phyloP scores from a whole-genome alignment of 2,888 invertebrate species.

The Apodemia duryi region DNA sequence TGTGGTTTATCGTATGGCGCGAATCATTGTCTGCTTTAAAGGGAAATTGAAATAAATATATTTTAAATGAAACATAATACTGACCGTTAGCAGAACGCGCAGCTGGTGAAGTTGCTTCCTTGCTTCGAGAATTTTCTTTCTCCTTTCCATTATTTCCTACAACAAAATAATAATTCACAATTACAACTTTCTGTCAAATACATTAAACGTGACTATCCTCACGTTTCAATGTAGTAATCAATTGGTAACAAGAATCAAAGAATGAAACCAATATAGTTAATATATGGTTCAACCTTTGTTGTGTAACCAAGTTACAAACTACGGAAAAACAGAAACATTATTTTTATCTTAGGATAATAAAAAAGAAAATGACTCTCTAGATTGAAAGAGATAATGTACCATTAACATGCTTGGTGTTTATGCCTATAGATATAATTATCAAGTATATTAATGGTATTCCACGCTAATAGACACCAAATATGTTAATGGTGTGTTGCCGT shows the following conservation, averaged over 20 bases:
- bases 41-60: not conserved
- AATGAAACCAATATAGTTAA: not conserved
- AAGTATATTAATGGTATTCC: too few species aligned
- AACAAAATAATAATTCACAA: constrained; percentile 51
- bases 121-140: constrained; percentile 81
- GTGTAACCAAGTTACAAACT: too few species aligned
- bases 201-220: constrained; percentile 29
- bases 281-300: too few species aligned
- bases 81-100: constrained; percentile 83
- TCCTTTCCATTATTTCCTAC: constrained; percentile 87
- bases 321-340: too few species aligned
- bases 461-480: too few species aligned
- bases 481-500: too few species aligned
- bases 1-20: too few species aligned
- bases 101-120: constrained; percentile 85
- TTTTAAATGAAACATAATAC: constrained; percentile 36
- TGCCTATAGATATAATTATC: too few species aligned
- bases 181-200: constrained; percentile 18
- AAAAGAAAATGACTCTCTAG: too few species aligned
- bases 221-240: constrained; percentile 23
- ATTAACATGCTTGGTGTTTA: too few species aligned
- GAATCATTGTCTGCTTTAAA: not conserved
- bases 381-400: too few species aligned
- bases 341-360: too few species aligned
- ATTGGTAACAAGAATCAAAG: constrained; percentile 1